Base-by-base conservation (phyloP, 2,113 vertebrate species). In the Heloderma charlesbogerti region DNA sequence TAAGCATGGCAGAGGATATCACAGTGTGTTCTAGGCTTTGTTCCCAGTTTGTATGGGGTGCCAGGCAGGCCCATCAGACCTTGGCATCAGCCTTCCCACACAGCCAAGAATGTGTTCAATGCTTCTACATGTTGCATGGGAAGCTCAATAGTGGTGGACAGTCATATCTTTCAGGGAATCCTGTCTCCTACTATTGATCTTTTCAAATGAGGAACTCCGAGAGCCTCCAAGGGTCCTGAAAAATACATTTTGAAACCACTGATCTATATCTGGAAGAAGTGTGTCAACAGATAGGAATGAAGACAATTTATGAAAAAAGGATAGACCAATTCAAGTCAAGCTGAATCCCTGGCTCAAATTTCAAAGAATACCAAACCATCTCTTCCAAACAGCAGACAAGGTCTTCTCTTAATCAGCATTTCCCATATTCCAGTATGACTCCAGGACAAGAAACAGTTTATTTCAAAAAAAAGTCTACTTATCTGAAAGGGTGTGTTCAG, bases 271-370 rank as follows among this genome's bases (percentile, higher is more conserved):
- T n/a, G 3, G 3, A 80, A 34, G 43, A 72, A 3, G 77, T 89
- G 25, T 78, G 60, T 16, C 13, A 88, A 87, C 3, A 66, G 20
- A 43, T 4, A 43, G 63, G 57, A 20, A 5, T 43, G 9, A 92
- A 87, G 12, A 79, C 71, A 18, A 12, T 74, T 92, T 92, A 89
- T 88, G 92, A 88, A n/a, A 7, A 16, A 90, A 3, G 34, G 51
- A 37, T 18, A 91, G 69, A 91, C 57, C 8, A 22, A 31, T 82
- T 85, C 91, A 74, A 84, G 45, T 0, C 63, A 69, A 89, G 75
- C 45, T 89, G 79, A 93, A 91, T 91, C 94, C 66, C 92, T 92
- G 79, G 88, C n/a, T 84, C 92, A 93, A 95, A 95, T 88, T 89
- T 93, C 84, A 90, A 91, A 90, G 90, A 93, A 92, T 57, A 48